Base-by-base conservation (phyloP, 2,113 vertebrate species). In the Delphinapterus leucas region DNA sequence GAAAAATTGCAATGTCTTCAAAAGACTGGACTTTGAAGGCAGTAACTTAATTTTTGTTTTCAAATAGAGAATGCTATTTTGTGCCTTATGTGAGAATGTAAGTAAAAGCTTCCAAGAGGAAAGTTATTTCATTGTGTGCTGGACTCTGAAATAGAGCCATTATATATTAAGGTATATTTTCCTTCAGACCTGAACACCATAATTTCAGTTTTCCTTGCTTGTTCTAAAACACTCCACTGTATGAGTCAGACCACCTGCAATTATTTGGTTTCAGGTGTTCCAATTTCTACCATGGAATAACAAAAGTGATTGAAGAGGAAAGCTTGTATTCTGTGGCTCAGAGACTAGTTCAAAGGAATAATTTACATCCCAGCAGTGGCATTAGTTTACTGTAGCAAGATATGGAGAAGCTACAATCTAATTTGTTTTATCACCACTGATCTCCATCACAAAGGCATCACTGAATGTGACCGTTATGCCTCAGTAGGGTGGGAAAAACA, bases 101-200 rank as follows among this genome's bases (percentile, higher is more conserved):
- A 95, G 81, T 6, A 68, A 85, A 18, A 88, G 8, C 74, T 97
- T 98, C 89, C 97, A 88, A 98, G 92, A 97, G 31, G 36, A 53
- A 90, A 96, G 74, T 88, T 91, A 88, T 93, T 98, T 80, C 58
- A 26, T 33, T 92, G 74, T 92, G 87, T 96, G 49, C 41, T 67
- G 10, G 36, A 70, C 86, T 90, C 97, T 96, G 79, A 93, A 95
- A 92, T 84, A 65, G 80, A 15, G 38, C 63, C 70, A 84, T 96
- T 97, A 55, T 36, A 60, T 55, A 89, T 55, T 94, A 97, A 96
- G 58, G 61, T 28, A 31, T 74, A 81, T 86, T 97, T 93, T 89
- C 74, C n/a, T 89, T 97, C 65, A 93, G 88, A 65, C 41, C 58
- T 14, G 65, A 92, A 92, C 31, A 92, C 21, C 0, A 5, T 92